Evolutionary conservation across 2,113 vertebrate genomes (phyloP).

Genomic region (Calyptomena viridis): DNA sequence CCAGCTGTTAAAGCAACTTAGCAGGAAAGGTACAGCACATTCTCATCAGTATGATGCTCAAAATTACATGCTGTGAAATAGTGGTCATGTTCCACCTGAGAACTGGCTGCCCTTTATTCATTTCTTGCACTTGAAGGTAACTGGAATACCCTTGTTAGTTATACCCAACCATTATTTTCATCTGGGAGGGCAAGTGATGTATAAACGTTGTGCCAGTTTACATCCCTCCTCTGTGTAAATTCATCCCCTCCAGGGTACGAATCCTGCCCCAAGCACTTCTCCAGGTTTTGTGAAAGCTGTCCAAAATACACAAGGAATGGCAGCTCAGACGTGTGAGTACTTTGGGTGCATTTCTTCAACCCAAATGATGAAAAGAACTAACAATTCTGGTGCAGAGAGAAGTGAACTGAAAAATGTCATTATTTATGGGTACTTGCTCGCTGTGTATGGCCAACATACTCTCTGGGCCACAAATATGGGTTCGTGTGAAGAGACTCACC

Average conservation of each 20-base stretch:
- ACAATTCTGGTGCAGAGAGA: neutral
- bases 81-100: neutral
- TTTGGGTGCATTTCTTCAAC: neutral
- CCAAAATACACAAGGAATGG: neutral
- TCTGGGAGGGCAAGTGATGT: neutral
- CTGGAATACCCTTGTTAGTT: neutral
- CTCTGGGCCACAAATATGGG: neutral
- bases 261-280: neutral
- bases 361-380: neutral
- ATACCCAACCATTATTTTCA: neutral
- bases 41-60: neutral
- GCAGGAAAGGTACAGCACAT: neutral
- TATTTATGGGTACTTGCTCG: neutral
- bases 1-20: neutral
- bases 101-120: neutral
- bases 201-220: neutral
- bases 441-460: neutral
- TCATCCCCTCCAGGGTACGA: neutral
- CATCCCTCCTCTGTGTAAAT: neutral
- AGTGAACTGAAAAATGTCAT: neutral
- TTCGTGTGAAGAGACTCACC: no score
- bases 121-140: neutral
- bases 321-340: neutral
- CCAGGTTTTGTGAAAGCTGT: neutral
- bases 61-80: neutral